Base-by-base conservation (phyloP, 1,140 invertebrate species). In the Sarcophaga bullata region DNA sequence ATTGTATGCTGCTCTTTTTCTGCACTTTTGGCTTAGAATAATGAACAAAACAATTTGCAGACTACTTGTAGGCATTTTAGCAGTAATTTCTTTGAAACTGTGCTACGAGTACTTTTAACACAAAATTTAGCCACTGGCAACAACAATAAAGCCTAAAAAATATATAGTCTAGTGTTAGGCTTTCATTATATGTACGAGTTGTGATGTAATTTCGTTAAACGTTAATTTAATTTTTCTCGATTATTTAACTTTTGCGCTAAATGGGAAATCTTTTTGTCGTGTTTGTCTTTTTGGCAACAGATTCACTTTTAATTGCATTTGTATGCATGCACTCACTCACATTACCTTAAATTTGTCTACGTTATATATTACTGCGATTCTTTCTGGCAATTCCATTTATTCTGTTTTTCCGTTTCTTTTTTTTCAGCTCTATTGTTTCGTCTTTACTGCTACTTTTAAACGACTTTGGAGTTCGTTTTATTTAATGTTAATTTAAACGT, bases 311-410 rank as follows among this genome's bases (percentile, higher is more conserved):
- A 78, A 78, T 78, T 78, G 75, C 75, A 78, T 78, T 78, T 78
- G 75, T 78, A 78, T 78, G 75, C 75, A 78, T n/a, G n/a, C n/a
- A n/a, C n/a, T n/a, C n/a, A n/a, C n/a, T n/a, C 75, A 52, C 75
- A 78, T 78, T 78, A 78, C 75, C 75, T 78, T 78, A 78, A 78
- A 78, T 78, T 25, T 78, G 75, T 78, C 75, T 17, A 52, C 75
- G 4, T 37, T 37, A 37, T 37, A 37, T 78, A 25, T 78, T 52
- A 78, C 75, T 15, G 9, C 19, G 50, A 50, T 78, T 78, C 25
- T 52, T 50, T 78, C 48, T 78, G n/a, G 19, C 37, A 72, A 72
- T 72, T 37, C 25, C 25, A 72, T 72, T 19, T 72, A 72, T n/a
- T 19, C 15, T 4, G 19, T 62, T 72, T 72, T 37, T 37, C 25